These are phyloP conservation scores for Drosophila prosaltans DNA, from an alignment of 1,140 invertebrate species.

Conservation along the genomic window DNA sequence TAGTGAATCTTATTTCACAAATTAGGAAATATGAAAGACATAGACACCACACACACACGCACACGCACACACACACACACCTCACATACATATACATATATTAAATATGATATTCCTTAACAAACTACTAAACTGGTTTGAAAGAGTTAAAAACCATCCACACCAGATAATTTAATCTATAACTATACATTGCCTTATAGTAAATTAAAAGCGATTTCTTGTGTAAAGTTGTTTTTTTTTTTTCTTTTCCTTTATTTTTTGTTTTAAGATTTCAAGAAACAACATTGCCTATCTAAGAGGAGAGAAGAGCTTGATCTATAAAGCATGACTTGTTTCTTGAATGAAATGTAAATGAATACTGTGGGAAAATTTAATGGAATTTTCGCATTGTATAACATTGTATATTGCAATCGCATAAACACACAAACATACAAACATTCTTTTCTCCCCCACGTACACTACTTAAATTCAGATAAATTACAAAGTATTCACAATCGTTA, in stretches of 20 bases:
- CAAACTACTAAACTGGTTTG: constrained; percentile 1
- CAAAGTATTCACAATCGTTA: no score
- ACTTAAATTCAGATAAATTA: no score
- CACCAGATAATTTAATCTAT: constrained; percentile 1
- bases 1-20: constrained; percentile 13
- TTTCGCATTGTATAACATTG: neutral
- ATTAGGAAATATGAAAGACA: constrained; percentile 6
- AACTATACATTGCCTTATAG: no score
- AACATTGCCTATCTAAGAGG: neutral
- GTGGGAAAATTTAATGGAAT: constrained; percentile 1
- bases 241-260: no score
- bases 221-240: no score
- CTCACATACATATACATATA: neutral
- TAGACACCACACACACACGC: neutral
- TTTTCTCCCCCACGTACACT: neutral
- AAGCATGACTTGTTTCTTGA: constrained; percentile 12
- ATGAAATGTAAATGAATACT: constrained; percentile 7
- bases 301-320: neutral
- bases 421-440: neutral
- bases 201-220: no score
- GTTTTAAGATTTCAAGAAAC: no score
- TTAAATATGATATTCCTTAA: constrained; percentile 5
- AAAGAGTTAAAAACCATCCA: neutral
- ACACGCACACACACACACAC: neutral
- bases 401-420: no score